Evolutionary conservation across 2,797 vertebrate genomes (phyloP), one percentile per base, ranked within the genome.

Genomic region (Orestias chungarensis): DNA sequence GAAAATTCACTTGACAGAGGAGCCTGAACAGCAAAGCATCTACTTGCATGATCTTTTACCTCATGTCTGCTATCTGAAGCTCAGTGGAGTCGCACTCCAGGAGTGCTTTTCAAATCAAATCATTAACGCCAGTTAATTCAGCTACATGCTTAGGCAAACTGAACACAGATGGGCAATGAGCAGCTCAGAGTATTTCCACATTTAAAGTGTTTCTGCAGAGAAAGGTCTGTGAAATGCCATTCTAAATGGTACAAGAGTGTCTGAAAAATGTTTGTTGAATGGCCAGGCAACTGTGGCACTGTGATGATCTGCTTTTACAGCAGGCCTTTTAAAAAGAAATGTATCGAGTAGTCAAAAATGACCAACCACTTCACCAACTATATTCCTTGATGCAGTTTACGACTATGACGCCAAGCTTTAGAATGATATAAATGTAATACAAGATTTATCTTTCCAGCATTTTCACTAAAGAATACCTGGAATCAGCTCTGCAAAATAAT

Each of bases 101-200:
- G 40, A 70, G 46, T 71, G 67, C 82, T 82, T 85, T 82, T 84
- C 69, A 81, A 76, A 89, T 86, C 87, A n/a, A n/a, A n/a, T n/a
- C 70, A 81, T 88, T 88, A 85, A 76, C 82, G 52, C 55, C 64
- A 76, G 66, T 81, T 85, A 86, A 88, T 88, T 81, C 66, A 74
- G 62, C 67, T 55, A 70, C 72, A 86, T 71, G 67, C 76, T 75
- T 54, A 73, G 81, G 83, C 65, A 68, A 66, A 80, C 73, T 83
- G 75, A 81, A 74, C 66, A 70, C 73, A 80, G 75, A 85, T 72
- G 77, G 69, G 46, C 46, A 76, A 82, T 64, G 66, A 81, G 71
- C 59, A 66, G 62, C 75, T 75, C 71, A 8, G 64, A 77, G 40
- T 50, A 61, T 71, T 82, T 86, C 65, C 65, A 73, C 71, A 77